phyloP scores from a whole-genome alignment of 2,888 invertebrate genomes.

The Polyommatus icarus region DNA sequence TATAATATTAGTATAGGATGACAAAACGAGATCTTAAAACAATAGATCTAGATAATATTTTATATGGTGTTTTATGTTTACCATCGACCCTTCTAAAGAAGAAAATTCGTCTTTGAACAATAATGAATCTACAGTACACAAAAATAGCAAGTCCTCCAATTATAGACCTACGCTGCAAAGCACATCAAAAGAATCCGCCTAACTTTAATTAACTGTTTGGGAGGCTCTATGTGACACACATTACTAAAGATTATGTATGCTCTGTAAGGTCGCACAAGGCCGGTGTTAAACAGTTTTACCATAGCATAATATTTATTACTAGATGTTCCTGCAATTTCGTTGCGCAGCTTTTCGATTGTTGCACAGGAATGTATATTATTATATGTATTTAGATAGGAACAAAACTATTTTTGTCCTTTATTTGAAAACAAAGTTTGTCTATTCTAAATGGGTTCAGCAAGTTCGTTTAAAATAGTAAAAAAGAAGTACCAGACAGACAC shows the following conservation, averaged over 20 bases:
- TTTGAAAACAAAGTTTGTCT: not conserved
- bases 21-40: no score
- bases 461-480: not conserved
- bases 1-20: no score
- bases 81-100: no score
- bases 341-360: not conserved
- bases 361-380: not conserved
- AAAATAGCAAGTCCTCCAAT: not conserved
- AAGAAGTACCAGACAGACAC: no score
- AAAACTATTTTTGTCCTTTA: not conserved
- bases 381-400: no score
- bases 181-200: not conserved
- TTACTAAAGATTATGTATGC: not conserved
- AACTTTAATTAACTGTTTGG: slow-evolving; percentile 9
- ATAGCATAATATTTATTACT: no score
- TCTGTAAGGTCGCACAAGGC: not conserved
- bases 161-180: not conserved
- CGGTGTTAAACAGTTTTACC: not conserved
- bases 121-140: no score
- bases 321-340: not conserved
- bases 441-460: not conserved
- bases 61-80: no score
- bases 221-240: not conserved
- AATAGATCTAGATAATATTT: no score
- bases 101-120: no score